Evolutionary conservation across 2,888 invertebrate species (phyloP), one percentile per base, ranked within the genome.

Genomic region (Agonopterix heracliana): DNA sequence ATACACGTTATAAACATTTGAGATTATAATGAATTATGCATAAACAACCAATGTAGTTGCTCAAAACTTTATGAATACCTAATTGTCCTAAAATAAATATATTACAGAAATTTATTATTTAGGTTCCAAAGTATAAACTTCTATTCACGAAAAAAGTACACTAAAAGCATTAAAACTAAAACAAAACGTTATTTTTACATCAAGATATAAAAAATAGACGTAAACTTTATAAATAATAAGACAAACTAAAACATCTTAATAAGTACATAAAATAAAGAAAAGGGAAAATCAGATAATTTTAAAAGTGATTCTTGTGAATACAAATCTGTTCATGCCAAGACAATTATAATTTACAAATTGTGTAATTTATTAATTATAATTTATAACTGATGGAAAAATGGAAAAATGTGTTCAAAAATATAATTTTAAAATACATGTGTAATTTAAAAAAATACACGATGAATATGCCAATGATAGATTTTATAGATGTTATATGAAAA

Each of bases 311-410:
- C 9, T 59, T 52, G 57, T 59, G 61, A 56, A 60, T 60, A 61
- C 61, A 63, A 38, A 62, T 65, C 68, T 74, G 74, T 75, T 73
- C 81, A 81, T 81, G 81, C 81, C 74, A 73, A 75, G 74, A 78
- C 73, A 69, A 72, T 67, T 65, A 68, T 70, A 78, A 75, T 74
- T 70, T 76, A 79, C 78, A 79, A 62, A 61, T 64, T 34, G 52
- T 59, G 56, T 49, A 63, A 61, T 57, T 59, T 54, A 36, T 62
- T 60, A 65, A 57, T 59, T 60, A 64, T 64, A 61, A 64, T 52
- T 14, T 9, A 46, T 26, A 26, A 26, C 26, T 26, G 26, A 26
- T 26, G 26, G 26, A 26, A 26, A 26, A 17, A 17, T 17, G 17
- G 17, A 4, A 17, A 17, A 44, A 49, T 26, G 26, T 26, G 7